phyloP scores from a whole-genome alignment of 2,797 vertebrate species.

The Poeciliopsis presidionis region DNA sequence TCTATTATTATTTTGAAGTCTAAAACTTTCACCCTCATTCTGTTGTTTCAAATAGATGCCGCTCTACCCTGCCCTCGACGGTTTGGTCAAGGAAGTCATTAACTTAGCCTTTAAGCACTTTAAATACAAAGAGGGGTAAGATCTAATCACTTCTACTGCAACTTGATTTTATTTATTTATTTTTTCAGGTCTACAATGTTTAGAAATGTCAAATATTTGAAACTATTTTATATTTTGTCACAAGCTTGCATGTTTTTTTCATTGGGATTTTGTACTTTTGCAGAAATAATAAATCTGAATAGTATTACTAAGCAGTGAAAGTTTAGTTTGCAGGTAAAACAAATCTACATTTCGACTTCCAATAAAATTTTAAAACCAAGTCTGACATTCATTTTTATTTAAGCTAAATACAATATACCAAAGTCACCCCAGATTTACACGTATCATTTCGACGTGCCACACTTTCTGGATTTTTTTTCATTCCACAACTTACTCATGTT shows the following conservation, averaged over 20 bases:
- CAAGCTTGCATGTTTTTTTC: no score
- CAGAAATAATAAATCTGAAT: no score
- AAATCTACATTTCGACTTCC: background rate
- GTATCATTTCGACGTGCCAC: background rate
- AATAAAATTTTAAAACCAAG: background rate
- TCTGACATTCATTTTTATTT: background rate
- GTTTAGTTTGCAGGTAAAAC: background rate
- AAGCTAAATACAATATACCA: background rate
- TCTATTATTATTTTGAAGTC: background rate
- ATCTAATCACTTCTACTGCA: constrained; percentile 23
- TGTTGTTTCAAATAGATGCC: constrained; percentile 85
- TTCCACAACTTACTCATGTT: background rate
- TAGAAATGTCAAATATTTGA: no score
- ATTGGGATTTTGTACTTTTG: no score
- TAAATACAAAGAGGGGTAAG: constrained; percentile 98
- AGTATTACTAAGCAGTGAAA: no score
- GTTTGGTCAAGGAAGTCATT: constrained; percentile 95
- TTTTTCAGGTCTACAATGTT: background rate
- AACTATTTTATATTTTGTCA: no score
- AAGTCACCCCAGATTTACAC: background rate
- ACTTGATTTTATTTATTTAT: constrained; percentile 1
- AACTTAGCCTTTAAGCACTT: constrained; percentile 99
- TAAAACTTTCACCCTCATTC: background rate
- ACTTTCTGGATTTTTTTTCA: background rate
- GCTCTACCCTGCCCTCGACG: constrained; percentile 94